These are phyloP conservation scores for Passer domesticus DNA, from an alignment of 2,113 vertebrate genomes.

Conservation along the genomic window DNA sequence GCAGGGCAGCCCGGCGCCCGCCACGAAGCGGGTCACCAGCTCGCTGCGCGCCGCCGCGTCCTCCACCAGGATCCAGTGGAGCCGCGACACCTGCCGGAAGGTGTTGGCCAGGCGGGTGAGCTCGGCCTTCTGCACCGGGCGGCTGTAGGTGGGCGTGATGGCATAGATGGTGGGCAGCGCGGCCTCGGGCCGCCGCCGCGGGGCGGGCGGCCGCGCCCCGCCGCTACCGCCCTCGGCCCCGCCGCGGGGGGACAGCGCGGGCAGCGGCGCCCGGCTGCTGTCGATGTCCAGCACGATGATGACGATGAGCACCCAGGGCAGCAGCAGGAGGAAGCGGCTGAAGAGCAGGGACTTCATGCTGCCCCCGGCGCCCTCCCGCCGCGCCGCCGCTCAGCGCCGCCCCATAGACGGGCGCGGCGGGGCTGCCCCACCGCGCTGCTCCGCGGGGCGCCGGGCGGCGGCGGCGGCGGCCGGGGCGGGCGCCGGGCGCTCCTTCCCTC, in stretches of 20 bases:
- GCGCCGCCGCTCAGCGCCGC: neutral
- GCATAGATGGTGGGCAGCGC: conserved; percentile 87
- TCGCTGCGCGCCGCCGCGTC: conserved; percentile 86
- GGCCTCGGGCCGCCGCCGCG: neutral
- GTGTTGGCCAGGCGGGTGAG: conserved; percentile 92
- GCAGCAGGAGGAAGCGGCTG: neutral
- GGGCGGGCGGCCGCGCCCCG: neutral
- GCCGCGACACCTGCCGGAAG: conserved; percentile 90
- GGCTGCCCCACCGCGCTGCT: neutral
- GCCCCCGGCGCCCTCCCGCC: neutral
- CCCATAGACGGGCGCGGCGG: neutral
- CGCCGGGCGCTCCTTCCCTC: neutral
- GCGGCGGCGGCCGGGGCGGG: neutral
- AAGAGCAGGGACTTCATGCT: neutral
- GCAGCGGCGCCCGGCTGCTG: neutral
- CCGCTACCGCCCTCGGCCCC: neutral
- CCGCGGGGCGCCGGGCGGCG: neutral
- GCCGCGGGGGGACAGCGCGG: neutral
- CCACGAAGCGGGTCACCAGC: conserved; percentile 88
- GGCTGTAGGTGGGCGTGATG: conserved; percentile 94
- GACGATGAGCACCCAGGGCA: neutral
- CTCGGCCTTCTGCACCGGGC: conserved; percentile 95
- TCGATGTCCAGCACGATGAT: neutral
- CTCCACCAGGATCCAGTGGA: conserved; percentile 96
- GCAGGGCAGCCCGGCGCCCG: conserved; percentile 81